Evolutionary conservation across 2,888 invertebrate genomes (phyloP), one percentile per base, ranked within the genome.

Genomic region (Tipula vernalis): DNA sequence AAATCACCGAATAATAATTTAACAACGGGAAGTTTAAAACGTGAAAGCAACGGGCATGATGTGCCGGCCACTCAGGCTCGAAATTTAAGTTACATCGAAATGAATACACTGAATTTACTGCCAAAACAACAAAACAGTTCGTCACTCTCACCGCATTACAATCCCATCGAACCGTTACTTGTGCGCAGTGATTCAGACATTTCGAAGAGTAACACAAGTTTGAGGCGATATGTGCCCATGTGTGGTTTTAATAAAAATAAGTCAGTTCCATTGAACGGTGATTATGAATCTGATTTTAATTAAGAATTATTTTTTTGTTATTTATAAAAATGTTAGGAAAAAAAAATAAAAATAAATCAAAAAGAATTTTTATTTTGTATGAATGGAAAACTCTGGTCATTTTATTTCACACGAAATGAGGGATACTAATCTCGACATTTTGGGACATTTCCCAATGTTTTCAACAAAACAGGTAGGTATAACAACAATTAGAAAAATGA

Each of bases 171-270:
- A 71, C 88, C 88, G 51, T 87, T 89, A n/a, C 36, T 89, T 3
- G 28, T 71, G 28, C 85, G 86, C 28, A 28, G 86, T 4, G 44
- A 86, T 28, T 12, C 86, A 71, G 88, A 88, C 85, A 84, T 88
- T 36, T 85, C 87, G 28, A 87, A 84, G 18, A 88, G 88, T 87
- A 88, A 84, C 85, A 86, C 87, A 36, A 88, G 88, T 86, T 86
- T 88, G 42, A 87, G 86, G 44, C 88, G 88, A 5, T 88, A 88
- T 84, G 88, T 88, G 10, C 88, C 88, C 12, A 88, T 88, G 88
- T 88, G 88, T 86, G 87, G 88, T 36, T 71, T 87, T 15, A 36
- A 36, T 18, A 86, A 44, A 86, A 86, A 44, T 86, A 86, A 86
- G 12, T 44, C 86, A 44, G 44, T 47, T n/a, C 28, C 86, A 28